Percentiles rank a stretch among this genome's conserved stretches.
Conservation (phyloP, 1,140 invertebrate species). For the Drosophila orosa region DNA sequence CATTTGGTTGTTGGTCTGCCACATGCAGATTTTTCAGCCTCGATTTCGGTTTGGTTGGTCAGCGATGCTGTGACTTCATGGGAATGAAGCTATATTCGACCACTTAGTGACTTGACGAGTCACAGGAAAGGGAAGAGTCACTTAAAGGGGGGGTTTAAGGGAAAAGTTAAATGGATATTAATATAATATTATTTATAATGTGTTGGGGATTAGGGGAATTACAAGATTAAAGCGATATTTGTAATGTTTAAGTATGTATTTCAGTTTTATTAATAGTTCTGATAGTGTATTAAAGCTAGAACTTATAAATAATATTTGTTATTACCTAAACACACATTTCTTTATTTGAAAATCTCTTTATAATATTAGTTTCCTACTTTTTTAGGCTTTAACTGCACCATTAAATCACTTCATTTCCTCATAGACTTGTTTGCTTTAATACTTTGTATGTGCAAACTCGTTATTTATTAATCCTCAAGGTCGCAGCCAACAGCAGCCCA, state of each 20-base stretch:
- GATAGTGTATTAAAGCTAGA: too few relatives aligned
- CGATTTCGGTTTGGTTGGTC: conserved; percentile 15
- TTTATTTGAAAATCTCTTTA: background rate
- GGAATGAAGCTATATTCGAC: background rate
- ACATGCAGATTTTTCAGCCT: conserved; percentile 54
- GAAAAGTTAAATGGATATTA: background rate
- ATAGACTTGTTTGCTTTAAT: conserved; percentile 3
- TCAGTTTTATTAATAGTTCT: background rate
- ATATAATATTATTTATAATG: background rate
- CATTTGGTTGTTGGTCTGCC: conserved; percentile 32
- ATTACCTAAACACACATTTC: background rate
- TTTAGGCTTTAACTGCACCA: background rate
- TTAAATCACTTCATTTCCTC: background rate
- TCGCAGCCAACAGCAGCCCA: background rate
- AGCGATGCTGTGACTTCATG: conserved; percentile 29
- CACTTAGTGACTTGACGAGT: background rate
- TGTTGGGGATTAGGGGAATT: background rate
- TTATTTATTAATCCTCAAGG: conserved; percentile 13
- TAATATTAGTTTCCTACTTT: background rate
- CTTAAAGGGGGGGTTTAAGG: background rate
- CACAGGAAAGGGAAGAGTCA: background rate
- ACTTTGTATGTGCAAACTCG: conserved; percentile 1
- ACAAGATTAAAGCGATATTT: background rate
- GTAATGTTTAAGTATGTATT: background rate
- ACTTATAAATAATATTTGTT: too few relatives aligned